Base-by-base conservation (phyloP, 2,888 invertebrate species). In the Agelastica alni region DNA sequence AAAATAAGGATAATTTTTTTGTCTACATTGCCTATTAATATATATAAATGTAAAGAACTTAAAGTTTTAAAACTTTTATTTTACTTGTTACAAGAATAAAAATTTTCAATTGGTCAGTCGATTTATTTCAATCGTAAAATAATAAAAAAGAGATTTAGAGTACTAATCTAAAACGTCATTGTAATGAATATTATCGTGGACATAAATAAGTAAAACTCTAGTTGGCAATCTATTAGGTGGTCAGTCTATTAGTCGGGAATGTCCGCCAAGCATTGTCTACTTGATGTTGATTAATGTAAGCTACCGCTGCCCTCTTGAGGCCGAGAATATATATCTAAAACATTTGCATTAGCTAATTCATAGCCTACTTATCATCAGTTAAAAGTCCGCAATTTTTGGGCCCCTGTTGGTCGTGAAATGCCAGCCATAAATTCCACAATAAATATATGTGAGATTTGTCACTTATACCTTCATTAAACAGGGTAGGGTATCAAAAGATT, bases 161-260 rank as follows among this genome's bases (percentile, higher is more conserved):
- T 41, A 49, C 41, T 32, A 44, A 44, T 44, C 20, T 32, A 10
- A n/a, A 4, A 20, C 32, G 32, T 32, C 41, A 32, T 41, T 48
- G 31, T 31, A 36, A 56, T 54, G 57, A 57, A 57, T 59, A 53
- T 58, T 72, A 72, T 72, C 71, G 72, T 67, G 56, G 58, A 59
- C 68, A 70, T 69, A 70, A 72, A 73, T 69, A 70, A 69, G 68
- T 32, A 64, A 70, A 70, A 70, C 68, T 69, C 71, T 69, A 73
- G 69, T 70, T 70, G 68, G 71, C 70, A 74, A 74, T 74, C 72
- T 72, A 71, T 74, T 72, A 70, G 73, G 71, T 71, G 71, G 72
- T 70, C 72, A 69, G 70, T 74, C 72, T 74, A 74, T 74, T 74
- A 74, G 73, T 69, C 67, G 69, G 65, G 74, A 74, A 74, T 74